A percentile compares a stretch with the other conserved stretches of the same genome.
phyloP scores from a whole-genome alignment of 1,140 invertebrate genomes.

The Drosophila paulistorum region DNA sequence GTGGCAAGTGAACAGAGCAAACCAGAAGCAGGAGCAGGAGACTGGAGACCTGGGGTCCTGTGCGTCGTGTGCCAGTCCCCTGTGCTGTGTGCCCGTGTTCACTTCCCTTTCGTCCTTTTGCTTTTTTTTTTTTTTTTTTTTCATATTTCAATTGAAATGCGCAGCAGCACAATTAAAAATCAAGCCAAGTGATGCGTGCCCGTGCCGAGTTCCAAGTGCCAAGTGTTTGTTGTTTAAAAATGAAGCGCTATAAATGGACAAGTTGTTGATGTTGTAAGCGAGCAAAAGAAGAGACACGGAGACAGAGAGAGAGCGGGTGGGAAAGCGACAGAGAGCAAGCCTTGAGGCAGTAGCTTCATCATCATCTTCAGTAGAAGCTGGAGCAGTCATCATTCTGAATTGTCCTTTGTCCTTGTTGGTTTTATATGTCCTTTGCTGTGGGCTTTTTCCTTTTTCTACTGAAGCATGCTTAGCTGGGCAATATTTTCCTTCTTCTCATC shows the following conservation, averaged over 20 bases:
- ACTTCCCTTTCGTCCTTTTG: conserved; percentile 14
- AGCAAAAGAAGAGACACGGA: background rate
- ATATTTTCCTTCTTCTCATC: background rate
- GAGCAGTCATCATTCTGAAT: background rate
- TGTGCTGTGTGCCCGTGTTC: conserved; percentile 8
- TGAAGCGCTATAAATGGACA: conserved; percentile 63
- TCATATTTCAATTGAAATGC: conserved; percentile 62
- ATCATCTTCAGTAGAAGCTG: conserved; percentile 1
- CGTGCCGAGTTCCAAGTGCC: conserved; percentile 45
- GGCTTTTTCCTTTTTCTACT: conserved; percentile 12
- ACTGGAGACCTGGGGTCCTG: conserved; percentile 18
- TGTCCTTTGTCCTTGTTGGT: conserved; percentile 21
- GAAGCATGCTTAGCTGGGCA: conserved; percentile 14
- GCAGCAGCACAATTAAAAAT: conserved; percentile 64
- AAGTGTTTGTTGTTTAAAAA: conserved; percentile 60
- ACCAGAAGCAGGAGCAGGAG: conserved; percentile 2
- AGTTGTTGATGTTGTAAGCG: conserved; percentile 32
- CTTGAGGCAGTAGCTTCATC: conserved; percentile 18
- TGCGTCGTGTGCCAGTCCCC: conserved; percentile 29
- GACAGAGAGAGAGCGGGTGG: background rate
- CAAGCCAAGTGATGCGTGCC: conserved; percentile 61
- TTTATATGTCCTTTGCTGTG: conserved; percentile 20
- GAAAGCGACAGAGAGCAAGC: background rate
- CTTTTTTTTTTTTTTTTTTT: conserved; percentile 33
- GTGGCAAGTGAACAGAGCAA: background rate